Base-by-base conservation (phyloP, 1,140 invertebrate species). In the Halyomorpha halys region DNA sequence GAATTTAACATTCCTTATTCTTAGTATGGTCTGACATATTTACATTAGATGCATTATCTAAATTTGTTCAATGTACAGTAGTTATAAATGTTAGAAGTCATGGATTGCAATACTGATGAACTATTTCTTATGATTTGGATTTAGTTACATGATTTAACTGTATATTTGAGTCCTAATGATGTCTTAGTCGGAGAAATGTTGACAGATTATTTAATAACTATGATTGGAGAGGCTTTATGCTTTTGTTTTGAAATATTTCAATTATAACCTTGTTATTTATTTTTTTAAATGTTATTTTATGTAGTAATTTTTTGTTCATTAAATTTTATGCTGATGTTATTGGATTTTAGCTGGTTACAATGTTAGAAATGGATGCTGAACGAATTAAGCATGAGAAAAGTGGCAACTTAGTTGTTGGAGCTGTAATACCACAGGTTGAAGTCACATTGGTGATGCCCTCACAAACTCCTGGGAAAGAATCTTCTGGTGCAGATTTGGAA, bases 361-460 rank as follows among this genome's bases (percentile, higher is more conserved):
- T 89, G 74, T 73, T 96, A 30, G 82, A 84, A 18, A 76, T 89
- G 53, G 91, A 96, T 73, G 83, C 88, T 0, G 83, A 86, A 65
- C 67, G 66, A 27, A 68, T 71, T 13, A 59, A 66, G 9, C 53
- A 65, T 44, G 47, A 63, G 66, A 72, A 68, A 68, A 68, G 67
- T 61, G 76, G 68, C 69, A 83, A 85, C 67, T 73, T 90, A 62
- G 82, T 86, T 27, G 74, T 91, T 23, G 89, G 87, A 11, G 80
- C 87, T 39, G 76, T 91, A 53, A 80, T 92, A 63, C 87, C 89
- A 16, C 88, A 92, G 74, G 78, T 94, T 9, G 91, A 94, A 76
- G 77, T 94, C 45, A 93, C 90, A 0, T 81, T 94, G 66, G 85
- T 94, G 53, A 88, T 94, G 82, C 87, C 90, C 62, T 85, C 86